A percentile compares a stretch with the other conserved stretches of the same genome.
phyloP scores from a whole-genome alignment of 2,797 vertebrate species.

The Bradypodion pumilum region DNA sequence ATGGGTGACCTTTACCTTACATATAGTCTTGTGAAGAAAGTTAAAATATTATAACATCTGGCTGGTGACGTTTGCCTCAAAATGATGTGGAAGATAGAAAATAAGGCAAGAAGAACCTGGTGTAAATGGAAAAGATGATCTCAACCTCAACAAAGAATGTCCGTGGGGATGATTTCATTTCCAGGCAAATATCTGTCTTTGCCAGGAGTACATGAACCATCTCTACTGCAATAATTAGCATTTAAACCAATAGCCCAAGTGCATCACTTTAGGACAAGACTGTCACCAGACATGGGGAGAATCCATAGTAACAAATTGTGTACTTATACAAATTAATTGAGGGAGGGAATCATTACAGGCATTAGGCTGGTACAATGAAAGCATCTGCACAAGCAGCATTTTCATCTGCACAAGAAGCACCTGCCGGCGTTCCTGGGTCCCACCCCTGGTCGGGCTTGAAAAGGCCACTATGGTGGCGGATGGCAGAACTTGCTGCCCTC shows the following conservation, averaged over 20 bases:
- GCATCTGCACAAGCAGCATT: background rate
- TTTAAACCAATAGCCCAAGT: background rate
- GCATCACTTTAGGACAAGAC: background rate
- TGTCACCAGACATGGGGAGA: background rate
- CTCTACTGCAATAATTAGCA: background rate
- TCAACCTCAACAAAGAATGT: constrained; percentile 2
- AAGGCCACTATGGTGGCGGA: no score
- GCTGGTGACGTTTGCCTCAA: background rate
- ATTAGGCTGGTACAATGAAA: constrained; percentile 1
- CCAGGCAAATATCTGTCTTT: background rate
- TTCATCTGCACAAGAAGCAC: background rate
- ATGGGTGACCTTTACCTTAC: no score
- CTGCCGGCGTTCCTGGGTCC: no score
- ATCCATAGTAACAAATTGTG: background rate
- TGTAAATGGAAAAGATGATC: constrained; percentile 20
- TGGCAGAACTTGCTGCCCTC: no score
- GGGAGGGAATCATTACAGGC: background rate
- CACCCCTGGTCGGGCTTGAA: no score
- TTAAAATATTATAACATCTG: background rate
- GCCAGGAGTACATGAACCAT: background rate
- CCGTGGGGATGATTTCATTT: constrained; percentile 18
- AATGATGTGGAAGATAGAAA: background rate
- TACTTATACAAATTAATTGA: constrained; percentile 21
- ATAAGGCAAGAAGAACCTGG: background rate
- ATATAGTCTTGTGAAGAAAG: background rate